Evolutionary conservation across 2,113 vertebrate species (phyloP), one percentile per base, ranked within the genome.

Genomic region (Camelus dromedarius): DNA sequence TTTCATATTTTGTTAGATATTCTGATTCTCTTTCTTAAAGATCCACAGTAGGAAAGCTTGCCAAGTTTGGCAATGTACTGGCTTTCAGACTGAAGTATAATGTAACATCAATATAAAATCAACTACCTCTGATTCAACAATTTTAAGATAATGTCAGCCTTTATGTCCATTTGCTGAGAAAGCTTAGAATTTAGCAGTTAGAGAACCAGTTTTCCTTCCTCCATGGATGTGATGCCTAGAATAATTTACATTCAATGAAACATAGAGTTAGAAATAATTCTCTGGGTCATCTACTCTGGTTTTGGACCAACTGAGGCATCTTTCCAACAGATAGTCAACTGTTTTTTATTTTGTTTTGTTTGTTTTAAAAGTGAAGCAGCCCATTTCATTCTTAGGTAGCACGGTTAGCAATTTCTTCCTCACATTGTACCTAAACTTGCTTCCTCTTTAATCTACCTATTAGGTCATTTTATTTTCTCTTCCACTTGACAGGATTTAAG

Each of bases 91-190:
- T 72, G 2, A 26, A 72, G 9, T 80, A 76, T 66, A 92, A 60
- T 76, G 22, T 54, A 60, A 60, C 32, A 77, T 52, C 35, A 97
- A 56, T 50, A 81, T 42, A 86, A 92, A 84, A 83, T 82, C 50
- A 93, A 77, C 13, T 35, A 86, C 16, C 32, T 91, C 48, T 67
- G 69, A 93, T 62, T 91, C 67, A 80, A 42, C 4, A 32, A 38
- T 80, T 93, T 94, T 24, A 93, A 94, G 70, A 81, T 84, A 82
- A 86, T 92, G 85, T 96, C 66, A 67, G 3, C 79, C 12, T 93
- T 69, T 28, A n/a, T 70, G 7, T 50, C 10, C 38, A 67, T 62
- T 92, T 83, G 42, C 50, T 75, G n/a, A 79, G 11, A 72, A 92
- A 96, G 32, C 60, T 87, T 81, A 66, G 48, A 64, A 66, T 95